Percentiles rank a stretch among this genome's conserved stretches.
These are phyloP conservation scores for Cranoglanis bouderius DNA, from an alignment of 2,113 vertebrate species.

Conservation along the genomic window DNA sequence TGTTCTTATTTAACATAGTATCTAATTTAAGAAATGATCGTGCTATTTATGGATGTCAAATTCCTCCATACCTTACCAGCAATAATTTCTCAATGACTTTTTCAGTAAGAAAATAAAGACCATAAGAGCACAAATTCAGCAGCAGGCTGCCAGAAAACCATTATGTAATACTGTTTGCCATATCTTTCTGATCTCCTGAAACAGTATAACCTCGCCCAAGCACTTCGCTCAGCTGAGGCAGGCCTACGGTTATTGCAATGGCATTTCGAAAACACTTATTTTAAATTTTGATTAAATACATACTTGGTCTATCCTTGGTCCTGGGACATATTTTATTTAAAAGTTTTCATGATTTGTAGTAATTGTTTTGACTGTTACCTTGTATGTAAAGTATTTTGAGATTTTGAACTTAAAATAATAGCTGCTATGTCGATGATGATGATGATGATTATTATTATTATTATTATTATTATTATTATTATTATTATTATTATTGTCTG, in stretches of 20 bases:
- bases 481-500: neutral
- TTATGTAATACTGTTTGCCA: neutral
- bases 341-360: neutral
- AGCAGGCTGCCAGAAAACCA: neutral
- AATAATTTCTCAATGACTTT: neutral
- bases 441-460: neutral
- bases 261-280: neutral
- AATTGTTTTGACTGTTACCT: neutral
- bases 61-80: neutral
- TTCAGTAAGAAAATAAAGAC: neutral
- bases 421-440: neutral
- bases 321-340: neutral
- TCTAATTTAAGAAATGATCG: neutral
- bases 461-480: neutral
- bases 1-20: neutral
- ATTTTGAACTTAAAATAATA: neutral
- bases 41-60: neutral
- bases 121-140: neutral
- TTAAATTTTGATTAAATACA: neutral
- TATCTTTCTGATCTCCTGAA: neutral
- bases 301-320: neutral
- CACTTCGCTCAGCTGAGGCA: neutral
- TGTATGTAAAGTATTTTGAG: neutral
- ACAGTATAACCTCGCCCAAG: neutral
- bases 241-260: neutral